phyloP scores from a whole-genome alignment of 2,797 vertebrate genomes.

The Typhlichthys subterraneus region DNA sequence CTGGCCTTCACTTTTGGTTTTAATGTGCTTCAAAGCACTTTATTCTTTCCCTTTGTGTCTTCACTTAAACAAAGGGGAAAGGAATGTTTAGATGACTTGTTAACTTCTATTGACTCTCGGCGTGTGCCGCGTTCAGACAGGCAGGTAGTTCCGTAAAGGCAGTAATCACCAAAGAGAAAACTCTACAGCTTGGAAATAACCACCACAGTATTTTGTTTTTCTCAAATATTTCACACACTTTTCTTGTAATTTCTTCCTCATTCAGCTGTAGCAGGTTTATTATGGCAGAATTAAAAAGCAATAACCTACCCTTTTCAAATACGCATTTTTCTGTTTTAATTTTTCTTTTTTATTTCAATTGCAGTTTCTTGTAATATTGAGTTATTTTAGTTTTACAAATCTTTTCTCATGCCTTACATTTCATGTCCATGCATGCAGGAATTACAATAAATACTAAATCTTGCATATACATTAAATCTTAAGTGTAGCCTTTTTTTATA shows the following conservation, averaged over 20 bases:
- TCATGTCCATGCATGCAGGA: too few relatives aligned
- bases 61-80: slow-evolving; percentile 89
- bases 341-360: too few relatives aligned
- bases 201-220: slow-evolving; percentile 74
- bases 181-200: slow-evolving; percentile 75
- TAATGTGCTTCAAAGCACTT: slow-evolving; percentile 96
- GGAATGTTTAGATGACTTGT: slow-evolving; percentile 99
- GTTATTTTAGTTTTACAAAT: too few relatives aligned
- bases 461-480: too few relatives aligned
- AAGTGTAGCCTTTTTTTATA: too few relatives aligned
- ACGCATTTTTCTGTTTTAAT: too few relatives aligned
- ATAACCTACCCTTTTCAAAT: too few relatives aligned
- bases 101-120: slow-evolving; percentile 99
- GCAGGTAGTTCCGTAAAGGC: slow-evolving; percentile 94
- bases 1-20: slow-evolving; percentile 88
- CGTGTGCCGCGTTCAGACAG: slow-evolving; percentile 98
- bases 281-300: neutral
- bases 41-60: slow-evolving; percentile 87
- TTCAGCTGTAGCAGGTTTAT: slow-evolving; percentile 16
- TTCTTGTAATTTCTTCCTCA: slow-evolving; percentile 12
- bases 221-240: slow-evolving; percentile 63
- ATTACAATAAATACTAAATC: too few relatives aligned
- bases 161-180: slow-evolving; percentile 88
- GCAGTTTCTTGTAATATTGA: too few relatives aligned
- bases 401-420: too few relatives aligned